Percentiles rank a stretch among this genome's conserved stretches.
Evolutionary conservation across 2,888 invertebrate species (phyloP).

Genomic region (Aromia moschata): DNA sequence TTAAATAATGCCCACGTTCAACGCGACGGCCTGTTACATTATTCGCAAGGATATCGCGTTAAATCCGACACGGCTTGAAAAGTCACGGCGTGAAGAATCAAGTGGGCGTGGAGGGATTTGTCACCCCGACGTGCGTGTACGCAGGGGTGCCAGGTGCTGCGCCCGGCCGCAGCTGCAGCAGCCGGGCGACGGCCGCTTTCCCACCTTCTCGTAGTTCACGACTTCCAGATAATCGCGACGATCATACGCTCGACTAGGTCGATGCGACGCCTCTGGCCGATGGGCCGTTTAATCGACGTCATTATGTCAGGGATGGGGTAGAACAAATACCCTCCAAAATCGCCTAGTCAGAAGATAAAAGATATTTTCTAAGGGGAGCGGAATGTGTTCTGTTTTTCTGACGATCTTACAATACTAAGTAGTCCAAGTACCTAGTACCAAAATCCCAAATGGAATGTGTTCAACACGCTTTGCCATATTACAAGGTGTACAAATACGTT

Average conservation of each 20-base stretch:
- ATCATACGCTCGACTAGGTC: constrained; percentile 18
- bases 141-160: constrained; percentile 42
- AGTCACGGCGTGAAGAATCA: constrained; percentile 64
- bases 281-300: constrained; percentile 3
- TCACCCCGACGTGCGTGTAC: constrained; percentile 54
- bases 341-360: too few relatives aligned
- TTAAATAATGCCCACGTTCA: constrained; percentile 5
- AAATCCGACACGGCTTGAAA: constrained; percentile 63
- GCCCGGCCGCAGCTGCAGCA: constrained; percentile 33
- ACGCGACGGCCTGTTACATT: constrained; percentile 20
- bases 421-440: too few relatives aligned
- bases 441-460: too few relatives aligned
- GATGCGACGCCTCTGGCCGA: constrained; percentile 2
- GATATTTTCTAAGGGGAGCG: too few relatives aligned
- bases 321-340: too few relatives aligned
- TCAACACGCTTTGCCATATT: too few relatives aligned
- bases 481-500: too few relatives aligned
- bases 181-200: constrained; percentile 23
- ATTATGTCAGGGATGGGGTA: constrained; percentile 9
- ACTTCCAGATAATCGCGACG: constrained; percentile 10
- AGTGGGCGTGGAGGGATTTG: constrained; percentile 64
- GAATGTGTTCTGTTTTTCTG: too few relatives aligned
- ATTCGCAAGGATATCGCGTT: constrained; percentile 40
- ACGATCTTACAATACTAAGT: too few relatives aligned
- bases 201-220: constrained; percentile 19